Base-by-base conservation (phyloP, 2,113 vertebrate species). In the Neomonachus schauinslandi region DNA sequence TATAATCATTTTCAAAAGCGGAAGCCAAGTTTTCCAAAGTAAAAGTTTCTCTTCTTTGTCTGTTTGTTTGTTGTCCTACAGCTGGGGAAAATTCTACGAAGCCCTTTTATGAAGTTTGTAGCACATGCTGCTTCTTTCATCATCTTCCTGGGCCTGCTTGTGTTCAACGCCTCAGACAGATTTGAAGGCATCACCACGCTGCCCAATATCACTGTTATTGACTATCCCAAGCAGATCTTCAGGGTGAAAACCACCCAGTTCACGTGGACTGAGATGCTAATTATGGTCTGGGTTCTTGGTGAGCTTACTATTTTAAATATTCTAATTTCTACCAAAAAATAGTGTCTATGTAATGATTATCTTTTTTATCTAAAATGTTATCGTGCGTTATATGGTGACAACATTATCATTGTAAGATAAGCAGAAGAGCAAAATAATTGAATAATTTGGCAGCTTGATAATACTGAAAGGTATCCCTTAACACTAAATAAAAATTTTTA, bases 61-160 rank as follows among this genome's bases (percentile, higher is more conserved):
- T 72, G 22, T 96, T 26, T 74, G 18, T 42, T 98, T 95, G 97
- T 96, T 91, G 53, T 95, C 0, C 98, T 88, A 42, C 98, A 99
- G 99, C 98, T 99, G 97, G 99, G 99, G 96, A 99, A 99, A 98
- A 93, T 99, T 89, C 99, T 99, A 72, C 99, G 99, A 91, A 99
- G 99, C 96, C 99, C 99, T 11, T 99, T 99, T 97, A 99, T 99
- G 99, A 99, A 99, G 98, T 99, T 99, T 89, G 99, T 99, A 96
- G 99, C 99, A 8, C 99, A 99, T 6, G 99, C 99, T 6, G 99
- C 99, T 26, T 99, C 99, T 87, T 99, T 99, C 98, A 99, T 99
- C 98, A 99, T 99, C 98, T 99, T 99, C 98, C 98, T 99, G 98
- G 99, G 99, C 97, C 98, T 99, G 97, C 99, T 99, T 76, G 99